Conservation (phyloP, 2,888 invertebrate genomes). For the Schrankia costaestrigalis region DNA sequence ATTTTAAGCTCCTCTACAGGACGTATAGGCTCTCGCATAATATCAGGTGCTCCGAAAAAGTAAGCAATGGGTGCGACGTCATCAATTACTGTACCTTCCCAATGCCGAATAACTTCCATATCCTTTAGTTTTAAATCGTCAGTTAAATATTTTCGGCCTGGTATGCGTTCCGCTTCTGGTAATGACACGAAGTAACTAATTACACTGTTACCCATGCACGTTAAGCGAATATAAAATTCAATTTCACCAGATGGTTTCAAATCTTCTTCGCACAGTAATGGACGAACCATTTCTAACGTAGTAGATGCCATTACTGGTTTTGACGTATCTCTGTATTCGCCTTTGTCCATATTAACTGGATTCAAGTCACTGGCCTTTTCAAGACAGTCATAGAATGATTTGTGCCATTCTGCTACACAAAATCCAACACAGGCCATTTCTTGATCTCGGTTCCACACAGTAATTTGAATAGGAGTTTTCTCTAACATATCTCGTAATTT, state of each 20-base stretch:
- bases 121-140: slow-evolving; percentile 70
- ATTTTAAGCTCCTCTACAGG: slow-evolving; percentile 49
- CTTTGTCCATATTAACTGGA: slow-evolving; percentile 64
- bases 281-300: slow-evolving; percentile 58
- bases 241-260: slow-evolving; percentile 68
- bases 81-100: slow-evolving; percentile 70
- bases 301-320: slow-evolving; percentile 64
- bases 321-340: slow-evolving; percentile 58
- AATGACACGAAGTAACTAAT: slow-evolving; percentile 62
- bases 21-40: slow-evolving; percentile 58
- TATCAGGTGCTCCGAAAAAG: slow-evolving; percentile 70
- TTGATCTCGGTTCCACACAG: slow-evolving; percentile 73
- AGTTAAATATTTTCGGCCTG: slow-evolving; percentile 64
- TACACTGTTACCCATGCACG: slow-evolving; percentile 66
- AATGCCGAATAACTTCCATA: slow-evolving; percentile 69
- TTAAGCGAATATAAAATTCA: slow-evolving; percentile 60
- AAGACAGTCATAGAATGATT: slow-evolving; percentile 62
- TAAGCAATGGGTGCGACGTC: slow-evolving; percentile 65
- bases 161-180: slow-evolving; percentile 72
- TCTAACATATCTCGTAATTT: slow-evolving; percentile 59
- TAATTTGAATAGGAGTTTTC: slow-evolving; percentile 65
- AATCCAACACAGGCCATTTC: slow-evolving; percentile 66
- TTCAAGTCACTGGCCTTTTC: slow-evolving; percentile 56
- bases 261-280: slow-evolving; percentile 69
- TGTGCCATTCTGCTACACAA: slow-evolving; percentile 61